Evolutionary conservation across 2,888 invertebrate species (phyloP), one percentile per base, ranked within the genome.

Genomic region (Creontiades dilutus): DNA sequence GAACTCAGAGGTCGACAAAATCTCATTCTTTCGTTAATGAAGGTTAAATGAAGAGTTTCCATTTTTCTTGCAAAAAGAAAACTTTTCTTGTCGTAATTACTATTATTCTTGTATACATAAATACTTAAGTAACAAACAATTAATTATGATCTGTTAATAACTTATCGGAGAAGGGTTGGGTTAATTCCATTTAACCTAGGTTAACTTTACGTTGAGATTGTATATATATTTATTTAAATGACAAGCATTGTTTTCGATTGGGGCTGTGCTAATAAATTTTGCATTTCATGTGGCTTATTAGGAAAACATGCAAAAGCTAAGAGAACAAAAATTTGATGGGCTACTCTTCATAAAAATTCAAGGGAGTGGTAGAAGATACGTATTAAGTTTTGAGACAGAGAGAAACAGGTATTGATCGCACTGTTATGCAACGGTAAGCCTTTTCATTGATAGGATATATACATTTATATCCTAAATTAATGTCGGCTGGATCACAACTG

Each of bases 201-300:
- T 57, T n/a, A n/a, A 16, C 13, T 57, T 0, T 11, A 57, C n/a
- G 5, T 57, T 57, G 5, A 16, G 57, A 55, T 57, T 0, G 57
- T 37, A 7, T 37, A 57, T 57, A n/a, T n/a, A n/a, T 7, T 16
- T n/a, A n/a, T 16, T n/a, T 57, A n/a, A 16, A n/a, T 16, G 57
- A 57, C 57, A n/a, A 16, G 57, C 57, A 37, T 37, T 57, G 57
- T 57, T 14, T 57, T 57, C 16, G n/a, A 57, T n/a, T n/a, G 14
- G 57, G 57, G 57, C 57, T 57, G 57, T 57, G 57, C 57, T 37
- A 37, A 37, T 37, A 57, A 57, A 57, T n/a, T 57, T n/a, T 57
- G 57, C 57, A 57, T 57, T 57, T 57, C 57, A n/a, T 57, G n/a
- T 7, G n/a, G 16, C n/a, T n/a, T n/a, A 57, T 57, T 14, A 57